Conservation (phyloP, 2,888 invertebrate species). For the Chironomus riparius region DNA sequence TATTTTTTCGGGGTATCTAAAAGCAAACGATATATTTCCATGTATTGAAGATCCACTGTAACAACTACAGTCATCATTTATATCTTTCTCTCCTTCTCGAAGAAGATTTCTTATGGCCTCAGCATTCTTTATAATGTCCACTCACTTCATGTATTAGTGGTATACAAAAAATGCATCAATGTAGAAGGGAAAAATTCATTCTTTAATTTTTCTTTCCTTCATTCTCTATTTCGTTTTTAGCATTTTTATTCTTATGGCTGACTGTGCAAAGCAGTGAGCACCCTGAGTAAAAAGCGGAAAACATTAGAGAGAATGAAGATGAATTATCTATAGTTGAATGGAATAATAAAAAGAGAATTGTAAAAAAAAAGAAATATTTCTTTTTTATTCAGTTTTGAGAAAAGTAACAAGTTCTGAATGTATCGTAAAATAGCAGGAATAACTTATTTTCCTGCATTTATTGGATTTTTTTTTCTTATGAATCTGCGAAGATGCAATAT, state of each 20-base stretch:
- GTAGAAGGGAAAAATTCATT: slow-evolving; percentile 17
- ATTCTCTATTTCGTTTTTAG: neutral
- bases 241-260: neutral
- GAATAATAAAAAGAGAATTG: neutral
- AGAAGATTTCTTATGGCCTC: neutral
- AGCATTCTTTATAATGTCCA: neutral
- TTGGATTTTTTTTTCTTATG: too few relatives aligned
- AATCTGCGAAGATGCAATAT: too few relatives aligned
- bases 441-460: too few relatives aligned
- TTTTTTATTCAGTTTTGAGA: too few relatives aligned
- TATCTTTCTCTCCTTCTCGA: neutral
- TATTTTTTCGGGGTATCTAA: neutral
- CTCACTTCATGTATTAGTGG: neutral
- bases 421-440: too few relatives aligned
- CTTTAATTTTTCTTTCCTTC: slow-evolving; percentile 15
- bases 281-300: neutral
- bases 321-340: neutral
- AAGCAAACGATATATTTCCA: neutral
- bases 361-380: too few relatives aligned
- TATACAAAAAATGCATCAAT: neutral
- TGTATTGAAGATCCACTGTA: neutral
- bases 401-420: too few relatives aligned
- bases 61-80: neutral
- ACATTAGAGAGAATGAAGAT: slow-evolving; percentile 8
- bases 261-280: neutral